Evolutionary conservation across 2,797 vertebrate species (phyloP), one percentile per base, ranked within the genome.

Genomic region (Salmo trutta): DNA sequence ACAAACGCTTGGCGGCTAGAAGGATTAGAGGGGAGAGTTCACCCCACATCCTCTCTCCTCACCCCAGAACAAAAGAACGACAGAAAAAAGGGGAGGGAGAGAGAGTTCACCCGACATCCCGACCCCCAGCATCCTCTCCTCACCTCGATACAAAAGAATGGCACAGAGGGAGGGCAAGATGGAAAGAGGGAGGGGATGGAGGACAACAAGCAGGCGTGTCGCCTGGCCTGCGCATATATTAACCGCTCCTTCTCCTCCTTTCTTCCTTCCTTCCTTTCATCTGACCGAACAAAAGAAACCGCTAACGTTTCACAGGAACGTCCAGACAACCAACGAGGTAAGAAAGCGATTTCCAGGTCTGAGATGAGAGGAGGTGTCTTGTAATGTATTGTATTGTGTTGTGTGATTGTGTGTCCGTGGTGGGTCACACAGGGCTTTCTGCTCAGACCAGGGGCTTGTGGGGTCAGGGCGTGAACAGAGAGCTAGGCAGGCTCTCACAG

Each of bases 171-270:
- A 47, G 41, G 41, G 41, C 41, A 47, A 47, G 41, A 47, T 12
- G 41, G 41, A 47, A 47, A 51, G 47, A 71, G 70, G 36, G 70
- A 36, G 36, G 36, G 10, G 47, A 52, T 4, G n/a, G 74, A 75
- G 86, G 84, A 88, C 88, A 86, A 89, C 88, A 88, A 91, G 86
- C 85, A 89, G 89, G 91, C 89, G 90, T 88, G 88, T 93, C 80
- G 84, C 88, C 90, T 89, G 87, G 90, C 76, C 84, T 51, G 84
- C 52, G 70, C 88, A 88, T 84, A 88, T 91, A 92, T 90, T 90
- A 91, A 93, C 91, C 86, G 90, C 41, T 88, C 86, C 87, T 91
- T 88, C 41, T 12, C 41, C 10, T 47, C 41, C 8, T 41, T 41
- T 41, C 33, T 33, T 33, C 33, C 33, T 29, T 29, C 31, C 88